A percentile compares a stretch with the other conserved stretches of the same genome.
Evolutionary conservation across 2,113 vertebrate species (phyloP).

Genomic region (Sakesphorus luctuosus): DNA sequence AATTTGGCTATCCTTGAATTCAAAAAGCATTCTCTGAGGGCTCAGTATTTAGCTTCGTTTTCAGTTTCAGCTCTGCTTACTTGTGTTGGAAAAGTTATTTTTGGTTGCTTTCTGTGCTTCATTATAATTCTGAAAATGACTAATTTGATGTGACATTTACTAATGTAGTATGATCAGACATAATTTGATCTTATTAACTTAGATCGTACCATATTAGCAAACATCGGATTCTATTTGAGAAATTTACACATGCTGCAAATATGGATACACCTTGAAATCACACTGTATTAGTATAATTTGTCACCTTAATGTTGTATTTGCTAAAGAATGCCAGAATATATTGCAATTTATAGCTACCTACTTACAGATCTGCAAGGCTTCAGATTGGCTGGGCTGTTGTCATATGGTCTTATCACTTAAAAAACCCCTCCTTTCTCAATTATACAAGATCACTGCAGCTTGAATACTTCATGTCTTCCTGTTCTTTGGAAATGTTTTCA

Average conservation of each 20-base stretch:
- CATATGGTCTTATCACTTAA: background rate
- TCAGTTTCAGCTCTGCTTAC: constrained; percentile 33
- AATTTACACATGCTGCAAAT: constrained; percentile 45
- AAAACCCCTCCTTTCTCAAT: fast-evolving
- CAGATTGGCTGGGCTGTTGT: background rate
- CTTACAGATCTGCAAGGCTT: background rate
- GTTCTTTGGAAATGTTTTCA: background rate
- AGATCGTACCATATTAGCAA: constrained; percentile 72
- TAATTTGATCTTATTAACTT: constrained; percentile 78
- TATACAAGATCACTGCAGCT: background rate
- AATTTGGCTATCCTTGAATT: background rate
- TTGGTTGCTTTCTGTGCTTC: constrained; percentile 65
- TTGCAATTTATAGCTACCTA: background rate
- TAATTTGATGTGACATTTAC: constrained; percentile 77
- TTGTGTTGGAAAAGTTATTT: constrained; percentile 71
- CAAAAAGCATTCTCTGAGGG: background rate
- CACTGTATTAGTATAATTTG: constrained; percentile 56
- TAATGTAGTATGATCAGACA: constrained; percentile 75
- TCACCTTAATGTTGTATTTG: constrained; percentile 35
- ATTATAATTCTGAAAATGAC: constrained; percentile 63
- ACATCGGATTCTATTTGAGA: constrained; percentile 72
- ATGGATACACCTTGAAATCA: constrained; percentile 69
- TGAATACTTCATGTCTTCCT: too few relatives aligned
- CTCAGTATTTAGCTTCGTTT: constrained; percentile 12
- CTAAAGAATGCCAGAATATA: background rate